These are phyloP conservation scores for Prosapia bicincta DNA, from an alignment of 2,888 invertebrate genomes.

Conservation along the genomic window DNA sequence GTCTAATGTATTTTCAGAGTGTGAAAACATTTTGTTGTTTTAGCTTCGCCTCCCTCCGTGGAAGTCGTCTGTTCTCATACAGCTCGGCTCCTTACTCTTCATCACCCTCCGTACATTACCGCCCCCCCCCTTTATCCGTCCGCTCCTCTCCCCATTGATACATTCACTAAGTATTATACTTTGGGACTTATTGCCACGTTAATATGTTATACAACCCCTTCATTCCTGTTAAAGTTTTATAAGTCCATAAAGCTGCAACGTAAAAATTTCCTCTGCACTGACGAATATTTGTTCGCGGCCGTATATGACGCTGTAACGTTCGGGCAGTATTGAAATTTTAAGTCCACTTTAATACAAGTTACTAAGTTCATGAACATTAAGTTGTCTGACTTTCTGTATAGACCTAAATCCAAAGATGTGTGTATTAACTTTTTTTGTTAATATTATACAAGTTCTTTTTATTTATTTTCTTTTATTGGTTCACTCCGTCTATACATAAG, in stretches of 20 bases:
- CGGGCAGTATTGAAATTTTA: not conserved
- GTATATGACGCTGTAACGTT: not conserved
- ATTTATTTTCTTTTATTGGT: too few relatives aligned
- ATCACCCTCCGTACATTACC: not conserved
- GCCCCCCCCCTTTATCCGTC: not conserved
- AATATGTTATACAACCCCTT: not conserved
- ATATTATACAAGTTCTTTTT: too few relatives aligned
- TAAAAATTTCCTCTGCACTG: not conserved
- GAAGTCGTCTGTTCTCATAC: slow-evolving; percentile 5
- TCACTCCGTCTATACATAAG: too few relatives aligned
- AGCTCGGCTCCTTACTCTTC: slow-evolving; percentile 8
- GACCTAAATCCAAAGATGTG: too few relatives aligned
- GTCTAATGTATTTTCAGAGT: slow-evolving; percentile 32
- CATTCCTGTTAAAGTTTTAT: not conserved
- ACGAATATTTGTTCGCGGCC: not conserved
- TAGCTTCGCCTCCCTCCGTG: not conserved
- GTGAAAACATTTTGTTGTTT: slow-evolving; percentile 33
- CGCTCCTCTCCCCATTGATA: slow-evolving; percentile 8
- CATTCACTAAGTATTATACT: slow-evolving; percentile 5
- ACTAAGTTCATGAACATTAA: too few relatives aligned
- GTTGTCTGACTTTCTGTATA: too few relatives aligned
- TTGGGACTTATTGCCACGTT: slow-evolving; percentile 20
- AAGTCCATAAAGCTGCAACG: not conserved
- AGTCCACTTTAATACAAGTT: not conserved
- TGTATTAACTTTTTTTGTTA: too few relatives aligned